These are phyloP conservation scores for Cherax destructor DNA, from an alignment of 1,140 invertebrate species.

Conservation along the genomic window DNA sequence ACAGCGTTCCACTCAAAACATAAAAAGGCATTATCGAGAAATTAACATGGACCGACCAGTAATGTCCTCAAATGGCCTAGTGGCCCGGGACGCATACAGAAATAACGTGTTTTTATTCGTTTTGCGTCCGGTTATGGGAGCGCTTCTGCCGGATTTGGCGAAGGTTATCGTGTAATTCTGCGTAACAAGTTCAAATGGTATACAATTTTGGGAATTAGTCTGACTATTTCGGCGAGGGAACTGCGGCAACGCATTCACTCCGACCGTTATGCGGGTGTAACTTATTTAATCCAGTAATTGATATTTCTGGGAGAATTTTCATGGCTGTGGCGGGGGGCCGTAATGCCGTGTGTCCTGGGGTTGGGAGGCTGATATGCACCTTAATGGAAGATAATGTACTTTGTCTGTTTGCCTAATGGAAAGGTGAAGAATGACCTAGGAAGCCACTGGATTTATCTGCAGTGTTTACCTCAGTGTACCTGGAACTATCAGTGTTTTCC, in stretches of 20 bases:
- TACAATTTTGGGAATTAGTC: background rate
- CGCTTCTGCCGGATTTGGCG: background rate
- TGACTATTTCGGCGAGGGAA: background rate
- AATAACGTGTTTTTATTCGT: background rate
- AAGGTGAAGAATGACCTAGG: background rate
- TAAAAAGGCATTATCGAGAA: too few relatives aligned
- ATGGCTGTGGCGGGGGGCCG: background rate
- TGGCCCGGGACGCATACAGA: too few relatives aligned
- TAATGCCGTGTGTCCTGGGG: background rate
- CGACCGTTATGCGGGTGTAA: background rate
- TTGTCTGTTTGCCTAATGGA: background rate
- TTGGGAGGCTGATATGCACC: background rate
- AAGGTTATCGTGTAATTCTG: background rate
- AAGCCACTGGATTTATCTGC: too few relatives aligned
- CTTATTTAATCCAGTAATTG: slow-evolving; percentile 1
- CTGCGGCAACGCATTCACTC: background rate
- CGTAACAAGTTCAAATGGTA: background rate
- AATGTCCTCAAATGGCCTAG: too few relatives aligned
- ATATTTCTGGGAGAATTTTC: background rate
- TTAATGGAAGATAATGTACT: background rate
- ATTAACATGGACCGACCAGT: too few relatives aligned
- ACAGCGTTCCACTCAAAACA: too few relatives aligned
- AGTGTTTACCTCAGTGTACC: too few relatives aligned
- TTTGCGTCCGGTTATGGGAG: background rate
- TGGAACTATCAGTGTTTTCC: too few relatives aligned